Base-by-base conservation (phyloP, 2,113 vertebrate species). In the Meriones unguiculatus region DNA sequence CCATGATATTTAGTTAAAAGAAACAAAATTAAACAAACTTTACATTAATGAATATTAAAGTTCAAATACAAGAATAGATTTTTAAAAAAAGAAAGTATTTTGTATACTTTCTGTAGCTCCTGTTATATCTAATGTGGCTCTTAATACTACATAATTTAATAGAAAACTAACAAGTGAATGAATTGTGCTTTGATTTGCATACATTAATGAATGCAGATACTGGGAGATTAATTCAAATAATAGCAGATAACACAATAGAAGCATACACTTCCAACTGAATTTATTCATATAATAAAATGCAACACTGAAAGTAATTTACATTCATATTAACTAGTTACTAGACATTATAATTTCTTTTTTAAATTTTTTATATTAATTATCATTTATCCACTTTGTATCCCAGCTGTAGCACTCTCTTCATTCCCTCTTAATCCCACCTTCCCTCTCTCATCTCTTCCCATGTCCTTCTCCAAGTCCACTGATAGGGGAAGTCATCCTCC, bases 241-340 rank as follows among this genome's bases (percentile, higher is more conserved):
- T 6, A 69, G 62, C 50, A 28, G 2, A 69, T 62, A 72, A 2
- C 57, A 28, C 30, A 92, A 92, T 90, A 85, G 73, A 94, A 84
- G 22, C 1, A 76, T 6, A 69, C 69, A 28, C 82, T 76, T 88
- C 14, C 87, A 77, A 38, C 73, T 82, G 50, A 93, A 89, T 46
- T 77, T 81, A 78, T 46, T 81, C n/a, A 88, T 90, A 50, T 38
- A 89, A 76, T 84, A 84, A 89, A 80, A 7, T 5, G n/a, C 5
- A 94, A 52, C 59, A 59, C 35, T 1, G 14, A 93, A 87, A 69
- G 5, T 22, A 87, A 85, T 94, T 76, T 67, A 73, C 50, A 41
- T 30, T 64, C 6, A 59, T 84, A 93, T 64, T 82, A 82, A 91
- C 91, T 87, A 22, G n/a, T 87, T 78, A 93, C 86, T 87, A 22